Percentiles rank a stretch among this genome's conserved stretches.
Evolutionary conservation across 2,113 vertebrate genomes (phyloP).

Genomic region (Lophura nycthemera): DNA sequence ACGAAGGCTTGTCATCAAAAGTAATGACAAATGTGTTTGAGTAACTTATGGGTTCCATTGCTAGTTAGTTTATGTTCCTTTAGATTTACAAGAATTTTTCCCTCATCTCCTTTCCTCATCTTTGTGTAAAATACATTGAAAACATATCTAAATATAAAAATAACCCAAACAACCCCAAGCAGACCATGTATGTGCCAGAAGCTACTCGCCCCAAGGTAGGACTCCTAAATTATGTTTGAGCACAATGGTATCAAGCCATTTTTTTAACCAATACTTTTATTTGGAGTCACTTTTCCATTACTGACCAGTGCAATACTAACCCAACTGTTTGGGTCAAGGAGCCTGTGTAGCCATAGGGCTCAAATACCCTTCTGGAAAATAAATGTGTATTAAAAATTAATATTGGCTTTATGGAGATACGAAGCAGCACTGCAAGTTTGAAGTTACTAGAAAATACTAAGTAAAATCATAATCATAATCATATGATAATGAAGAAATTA

Average conservation of each 20-base stretch:
- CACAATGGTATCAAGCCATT: not conserved
- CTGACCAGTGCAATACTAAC: not conserved
- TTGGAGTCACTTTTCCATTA: not conserved
- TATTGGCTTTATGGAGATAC: not conserved
- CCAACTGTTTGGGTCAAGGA: not conserved
- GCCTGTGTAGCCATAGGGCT: not conserved
- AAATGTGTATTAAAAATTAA: not conserved
- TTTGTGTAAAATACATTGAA: not conserved
- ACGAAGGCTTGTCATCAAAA: not conserved
- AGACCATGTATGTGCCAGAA: not conserved
- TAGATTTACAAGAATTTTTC: constrained; percentile 17
- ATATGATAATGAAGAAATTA: not conserved
- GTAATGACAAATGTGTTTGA: not conserved
- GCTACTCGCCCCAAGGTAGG: not conserved
- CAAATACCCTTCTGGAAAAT: not conserved
- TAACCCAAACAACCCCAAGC: not conserved
- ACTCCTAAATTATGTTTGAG: not conserved
- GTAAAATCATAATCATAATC: not conserved
- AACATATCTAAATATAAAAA: not conserved
- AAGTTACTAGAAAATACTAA: not conserved
- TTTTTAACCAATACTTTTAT: not conserved
- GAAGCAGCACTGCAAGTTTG: not conserved
- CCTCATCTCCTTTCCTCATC: not conserved
- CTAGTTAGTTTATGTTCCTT: not conserved
- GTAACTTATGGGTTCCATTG: not conserved